These are phyloP conservation scores for Itoplectis maculator DNA, from an alignment of 2,888 invertebrate species.

Conservation along the genomic window DNA sequence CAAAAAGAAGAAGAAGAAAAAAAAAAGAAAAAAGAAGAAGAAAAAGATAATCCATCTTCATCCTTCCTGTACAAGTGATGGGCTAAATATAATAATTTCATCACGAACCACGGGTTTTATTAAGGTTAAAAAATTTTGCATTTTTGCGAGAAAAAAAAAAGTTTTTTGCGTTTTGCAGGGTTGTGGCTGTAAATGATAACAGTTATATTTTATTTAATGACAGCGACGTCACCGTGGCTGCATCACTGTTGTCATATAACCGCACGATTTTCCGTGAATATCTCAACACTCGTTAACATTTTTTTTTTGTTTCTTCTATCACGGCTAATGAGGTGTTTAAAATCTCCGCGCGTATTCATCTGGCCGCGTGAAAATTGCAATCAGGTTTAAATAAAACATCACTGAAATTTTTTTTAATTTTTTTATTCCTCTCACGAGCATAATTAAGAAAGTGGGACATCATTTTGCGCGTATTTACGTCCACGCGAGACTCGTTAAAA, in stretches of 20 bases:
- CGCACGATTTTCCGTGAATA: too few relatives aligned
- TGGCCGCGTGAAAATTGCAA: too few relatives aligned
- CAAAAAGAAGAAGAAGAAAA: background rate
- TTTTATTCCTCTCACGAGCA: background rate
- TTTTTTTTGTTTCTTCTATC: too few relatives aligned
- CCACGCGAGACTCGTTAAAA: conserved; percentile 5
- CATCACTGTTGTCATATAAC: too few relatives aligned
- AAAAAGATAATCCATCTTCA: conserved; percentile 43
- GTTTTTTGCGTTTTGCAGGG: too few relatives aligned
- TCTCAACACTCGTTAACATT: too few relatives aligned
- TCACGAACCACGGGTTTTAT: background rate
- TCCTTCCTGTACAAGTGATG: conserved; percentile 19
- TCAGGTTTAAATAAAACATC: too few relatives aligned
- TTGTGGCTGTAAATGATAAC: too few relatives aligned
- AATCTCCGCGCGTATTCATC: too few relatives aligned
- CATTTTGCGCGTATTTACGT: background rate
- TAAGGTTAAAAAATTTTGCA: too few relatives aligned
- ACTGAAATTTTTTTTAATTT: background rate
- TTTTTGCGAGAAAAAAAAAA: background rate
- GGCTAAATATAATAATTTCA: conserved; percentile 18
- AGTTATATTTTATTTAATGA: too few relatives aligned
- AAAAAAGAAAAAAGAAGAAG: background rate
- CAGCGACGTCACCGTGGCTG: background rate
- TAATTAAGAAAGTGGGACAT: background rate
- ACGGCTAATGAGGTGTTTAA: too few relatives aligned